Evolutionary conservation across 2,888 invertebrate genomes (phyloP).

Genomic region (Scaptomyza tumidula): DNA sequence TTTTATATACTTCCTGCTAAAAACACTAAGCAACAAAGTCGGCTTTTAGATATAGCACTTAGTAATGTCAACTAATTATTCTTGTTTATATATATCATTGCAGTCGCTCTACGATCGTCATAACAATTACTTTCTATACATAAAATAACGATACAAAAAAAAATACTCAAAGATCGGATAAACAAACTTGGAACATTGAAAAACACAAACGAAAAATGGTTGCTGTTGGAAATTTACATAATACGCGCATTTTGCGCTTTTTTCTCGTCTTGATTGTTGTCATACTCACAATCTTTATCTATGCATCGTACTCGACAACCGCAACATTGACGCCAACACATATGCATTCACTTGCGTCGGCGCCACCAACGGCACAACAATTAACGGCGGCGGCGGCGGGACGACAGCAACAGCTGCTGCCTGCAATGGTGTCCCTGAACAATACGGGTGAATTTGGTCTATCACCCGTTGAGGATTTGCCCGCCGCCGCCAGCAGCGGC

Average conservation of each 20-base stretch:
- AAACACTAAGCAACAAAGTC: too few species aligned
- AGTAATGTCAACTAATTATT: slow-evolving; percentile 28
- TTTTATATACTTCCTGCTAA: background rate
- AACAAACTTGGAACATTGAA: background rate
- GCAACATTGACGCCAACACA: slow-evolving; percentile 78
- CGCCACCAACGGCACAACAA: slow-evolving; percentile 50
- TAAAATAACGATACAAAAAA: slow-evolving; percentile 16
- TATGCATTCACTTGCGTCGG: slow-evolving; percentile 57
- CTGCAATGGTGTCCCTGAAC: slow-evolving; percentile 24
- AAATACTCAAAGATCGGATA: slow-evolving; percentile 30
- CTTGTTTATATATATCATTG: slow-evolving; percentile 42
- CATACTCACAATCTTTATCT: slow-evolving; percentile 85
- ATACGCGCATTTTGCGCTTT: slow-evolving; percentile 85
- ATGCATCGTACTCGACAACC: slow-evolving; percentile 85
- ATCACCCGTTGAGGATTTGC: slow-evolving; percentile 17
- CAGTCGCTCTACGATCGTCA: slow-evolving; percentile 45
- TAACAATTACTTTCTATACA: slow-evolving; percentile 10
- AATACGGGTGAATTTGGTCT: slow-evolving; percentile 53
- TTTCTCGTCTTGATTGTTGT: slow-evolving; percentile 84
- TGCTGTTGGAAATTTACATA: slow-evolving; percentile 80
- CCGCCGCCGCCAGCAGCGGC: slow-evolving; percentile 1
- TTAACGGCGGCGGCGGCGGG: slow-evolving; percentile 11
- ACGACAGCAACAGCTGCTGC: slow-evolving; percentile 22
- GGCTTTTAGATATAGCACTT: slow-evolving; percentile 7
- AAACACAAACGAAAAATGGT: slow-evolving; percentile 33